Evolutionary conservation across 1,140 invertebrate species (phyloP), one percentile per base, ranked within the genome.

Genomic region (Caenorhabditis tropicalis): DNA sequence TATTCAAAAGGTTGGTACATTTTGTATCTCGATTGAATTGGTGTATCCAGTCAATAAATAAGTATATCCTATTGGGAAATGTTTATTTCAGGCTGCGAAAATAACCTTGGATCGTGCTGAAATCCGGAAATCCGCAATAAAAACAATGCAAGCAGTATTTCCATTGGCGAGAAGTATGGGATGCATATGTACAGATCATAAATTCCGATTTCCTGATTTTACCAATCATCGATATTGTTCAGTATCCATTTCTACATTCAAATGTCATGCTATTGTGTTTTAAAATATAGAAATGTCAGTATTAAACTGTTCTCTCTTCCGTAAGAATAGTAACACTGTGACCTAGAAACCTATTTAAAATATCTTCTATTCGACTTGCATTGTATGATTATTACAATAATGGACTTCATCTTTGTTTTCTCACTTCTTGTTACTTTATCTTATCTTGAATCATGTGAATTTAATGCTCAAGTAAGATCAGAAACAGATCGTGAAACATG

Each of bases 211-310:
- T 43, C 65, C 65, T 12, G 29, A 74, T 2, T 39, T 74, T 4
- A 43, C 36, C 1, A 74, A 43, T 74, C 65, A 74, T 24, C 12
- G 65, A 74, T 43, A 74, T n/a, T 74, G 65, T 43, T 74, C 65
- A 9, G 65, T 74, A 9, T 21, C 12, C 24, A 21, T 74, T 43
- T 74, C 65, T n/a, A 74, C 16, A 19, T 74, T 74, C 21, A 39
- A 15, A 31, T 74, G 65, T 24, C 65, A 74, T 43, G 36, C 65
- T 15, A 74, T 74, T 43, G 65, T 74, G 1, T 74, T 74, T 9
- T 65, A 21, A 36, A 2, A 1, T 10, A 0, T 7, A 27, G 10
- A 6, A 19, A 51, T 51, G 0, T 0, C 48, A 19, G 19, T 51
- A 51, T 6, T 19, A 19, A 5, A 6, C 5, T 15, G 15, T 56